phyloP scores from a whole-genome alignment of 1,140 invertebrate genomes.

The Euura lappo region DNA sequence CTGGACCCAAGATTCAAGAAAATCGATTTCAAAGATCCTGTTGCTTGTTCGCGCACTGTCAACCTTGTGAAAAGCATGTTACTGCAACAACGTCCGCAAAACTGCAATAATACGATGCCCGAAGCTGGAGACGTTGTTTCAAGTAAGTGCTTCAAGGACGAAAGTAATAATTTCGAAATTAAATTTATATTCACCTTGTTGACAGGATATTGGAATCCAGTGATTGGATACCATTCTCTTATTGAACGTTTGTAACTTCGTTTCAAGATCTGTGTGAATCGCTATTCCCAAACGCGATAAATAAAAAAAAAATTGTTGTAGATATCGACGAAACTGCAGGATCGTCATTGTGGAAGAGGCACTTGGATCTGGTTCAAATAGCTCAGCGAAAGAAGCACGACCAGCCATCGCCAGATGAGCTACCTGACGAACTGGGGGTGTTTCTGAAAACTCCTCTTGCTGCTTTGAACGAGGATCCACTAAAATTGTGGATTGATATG shows the following conservation, averaged over 20 bases:
- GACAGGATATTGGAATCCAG: neutral
- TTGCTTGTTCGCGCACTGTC: neutral
- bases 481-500: conserved; percentile 21
- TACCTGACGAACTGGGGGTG: conserved; percentile 9
- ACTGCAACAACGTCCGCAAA: neutral
- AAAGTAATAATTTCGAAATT: neutral
- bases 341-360: neutral
- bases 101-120: neutral
- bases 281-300: neutral
- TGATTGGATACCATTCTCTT: neutral
- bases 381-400: conserved; percentile 15
- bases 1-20: conserved; percentile 25
- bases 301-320: neutral
- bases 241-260: neutral
- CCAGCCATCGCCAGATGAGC: conserved; percentile 15
- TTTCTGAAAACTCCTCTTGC: conserved; percentile 17
- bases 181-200: neutral
- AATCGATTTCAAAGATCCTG: conserved; percentile 14
- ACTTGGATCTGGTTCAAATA: conserved; percentile 13
- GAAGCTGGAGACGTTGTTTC: neutral
- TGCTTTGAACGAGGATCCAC: conserved; percentile 16
- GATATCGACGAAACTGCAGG: neutral
- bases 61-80: neutral
- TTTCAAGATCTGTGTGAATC: neutral
- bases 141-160: neutral